phyloP scores from a whole-genome alignment of 2,113 vertebrate species.

The Oxygymnocypris stewartii region DNA sequence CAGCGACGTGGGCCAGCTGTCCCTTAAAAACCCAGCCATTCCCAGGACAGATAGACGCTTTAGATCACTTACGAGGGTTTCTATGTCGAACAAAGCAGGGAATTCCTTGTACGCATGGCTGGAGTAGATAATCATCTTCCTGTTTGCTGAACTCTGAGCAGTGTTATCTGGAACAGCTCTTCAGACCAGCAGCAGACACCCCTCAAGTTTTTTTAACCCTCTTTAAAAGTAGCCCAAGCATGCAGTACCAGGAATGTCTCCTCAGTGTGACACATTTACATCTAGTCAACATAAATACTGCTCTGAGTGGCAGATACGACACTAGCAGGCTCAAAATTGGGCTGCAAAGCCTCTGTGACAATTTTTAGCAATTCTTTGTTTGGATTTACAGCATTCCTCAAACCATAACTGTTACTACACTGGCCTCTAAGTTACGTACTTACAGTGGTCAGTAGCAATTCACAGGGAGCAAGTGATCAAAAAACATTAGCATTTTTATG shows the following conservation, averaged over 20 bases:
- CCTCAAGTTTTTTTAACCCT: slow-evolving; percentile 39
- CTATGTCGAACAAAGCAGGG: slow-evolving; percentile 58
- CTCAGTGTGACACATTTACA: slow-evolving; percentile 48
- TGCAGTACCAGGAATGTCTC: slow-evolving; percentile 41
- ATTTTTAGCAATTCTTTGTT: slow-evolving; percentile 42
- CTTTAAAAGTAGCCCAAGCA: slow-evolving; percentile 54
- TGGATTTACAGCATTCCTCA: slow-evolving; percentile 19
- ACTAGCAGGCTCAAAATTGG: slow-evolving; percentile 36
- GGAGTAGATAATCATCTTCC: slow-evolving; percentile 57
- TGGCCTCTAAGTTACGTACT: neutral
- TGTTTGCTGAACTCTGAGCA: slow-evolving; percentile 39
- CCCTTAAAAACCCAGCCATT: neutral
- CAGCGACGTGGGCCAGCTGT: neutral
- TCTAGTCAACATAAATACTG: slow-evolving; percentile 54
- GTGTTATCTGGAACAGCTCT: slow-evolving; percentile 36
- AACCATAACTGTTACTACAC: slow-evolving; percentile 37
- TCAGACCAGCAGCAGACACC: slow-evolving; percentile 20
- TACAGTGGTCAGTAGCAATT: slow-evolving; percentile 14
- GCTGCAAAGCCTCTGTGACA: slow-evolving; percentile 26
- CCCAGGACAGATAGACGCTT: neutral
- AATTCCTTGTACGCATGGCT: slow-evolving; percentile 60
- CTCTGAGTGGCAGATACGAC: slow-evolving; percentile 43
- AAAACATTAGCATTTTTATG: neutral
- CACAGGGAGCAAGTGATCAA: neutral
- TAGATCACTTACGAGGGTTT: slow-evolving; percentile 56